A percentile compares a stretch with the other conserved stretches of the same genome.
phyloP scores from a whole-genome alignment of 2,888 invertebrate genomes.

The Liodrosophila aerea region DNA sequence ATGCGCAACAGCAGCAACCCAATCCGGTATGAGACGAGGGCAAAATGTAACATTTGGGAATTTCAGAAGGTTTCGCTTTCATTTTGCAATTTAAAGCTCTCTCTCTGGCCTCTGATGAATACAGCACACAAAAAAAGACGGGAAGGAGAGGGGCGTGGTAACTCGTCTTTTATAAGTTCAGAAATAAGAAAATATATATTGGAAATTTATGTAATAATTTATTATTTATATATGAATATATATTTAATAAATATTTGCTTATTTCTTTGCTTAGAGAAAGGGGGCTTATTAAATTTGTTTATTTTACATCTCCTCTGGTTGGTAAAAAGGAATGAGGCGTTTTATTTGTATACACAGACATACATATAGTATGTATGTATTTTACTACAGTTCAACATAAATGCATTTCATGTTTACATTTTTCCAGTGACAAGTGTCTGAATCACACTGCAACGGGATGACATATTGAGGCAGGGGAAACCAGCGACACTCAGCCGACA shows the following conservation, averaged over 20 bases:
- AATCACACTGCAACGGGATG: slow-evolving; percentile 73
- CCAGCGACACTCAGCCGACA: slow-evolving; percentile 78
- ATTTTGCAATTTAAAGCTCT: slow-evolving; percentile 53
- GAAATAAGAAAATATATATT: no score
- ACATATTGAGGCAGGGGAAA: slow-evolving; percentile 71
- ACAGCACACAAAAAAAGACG: slow-evolving; percentile 2
- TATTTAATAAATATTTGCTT: no score
- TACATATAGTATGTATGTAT: slow-evolving; percentile 26
- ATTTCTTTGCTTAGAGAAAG: no score
- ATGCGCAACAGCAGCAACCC: slow-evolving; percentile 38
- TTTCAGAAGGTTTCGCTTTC: slow-evolving; percentile 64
- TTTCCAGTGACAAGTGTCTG: slow-evolving; percentile 78
- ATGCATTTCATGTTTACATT: slow-evolving; percentile 77
- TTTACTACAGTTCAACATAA: slow-evolving; percentile 60
- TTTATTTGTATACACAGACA: neutral
- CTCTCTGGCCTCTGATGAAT: slow-evolving; percentile 8
- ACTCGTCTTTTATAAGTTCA: no score
- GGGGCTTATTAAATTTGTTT: no score
- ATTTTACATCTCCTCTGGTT: no score
- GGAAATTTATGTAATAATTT: no score
- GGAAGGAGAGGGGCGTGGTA: slow-evolving; percentile 2
- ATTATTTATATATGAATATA: no score
- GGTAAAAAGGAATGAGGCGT: no score
- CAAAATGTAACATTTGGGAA: slow-evolving; percentile 68
- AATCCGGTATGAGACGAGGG: slow-evolving; percentile 33